phyloP scores from a whole-genome alignment of 2,888 invertebrate species.

The Fissipunctia ypsillon region DNA sequence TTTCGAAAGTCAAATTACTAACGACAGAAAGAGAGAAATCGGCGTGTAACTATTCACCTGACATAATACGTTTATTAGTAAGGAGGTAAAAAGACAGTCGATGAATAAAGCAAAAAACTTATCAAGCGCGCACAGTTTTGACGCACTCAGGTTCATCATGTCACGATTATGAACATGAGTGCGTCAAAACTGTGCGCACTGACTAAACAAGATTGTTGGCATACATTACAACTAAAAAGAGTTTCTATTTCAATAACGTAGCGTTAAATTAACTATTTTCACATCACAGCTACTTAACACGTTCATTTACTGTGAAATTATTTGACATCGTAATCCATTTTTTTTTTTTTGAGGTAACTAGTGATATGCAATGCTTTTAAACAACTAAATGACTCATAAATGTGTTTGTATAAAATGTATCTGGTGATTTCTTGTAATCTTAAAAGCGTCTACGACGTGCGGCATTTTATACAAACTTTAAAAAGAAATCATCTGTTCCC shows the following conservation, averaged over 20 bases:
- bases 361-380: conserved; percentile 5
- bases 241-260: conserved; percentile 40
- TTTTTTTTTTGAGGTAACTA: conserved; percentile 6
- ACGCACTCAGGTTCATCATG: too few relatives aligned
- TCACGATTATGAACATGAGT: neutral
- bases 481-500: too few relatives aligned
- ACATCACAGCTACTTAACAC: conserved; percentile 42
- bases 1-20: too few relatives aligned
- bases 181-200: neutral
- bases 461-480: too few relatives aligned
- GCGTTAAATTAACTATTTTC: conserved; percentile 62
- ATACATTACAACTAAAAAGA: conserved; percentile 28
- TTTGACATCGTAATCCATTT: conserved; percentile 47
- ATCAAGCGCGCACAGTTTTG: neutral
- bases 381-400: too few relatives aligned
- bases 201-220: conserved; percentile 1
- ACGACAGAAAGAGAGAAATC: too few relatives aligned
- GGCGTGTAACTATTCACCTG: too few relatives aligned
- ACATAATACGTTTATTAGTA: too few relatives aligned
- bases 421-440: too few relatives aligned
- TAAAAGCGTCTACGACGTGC: too few relatives aligned
- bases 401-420: conserved; percentile 8
- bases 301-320: conserved; percentile 50
- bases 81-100: neutral
- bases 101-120: too few relatives aligned